Evolutionary conservation across 1,140 invertebrate species (phyloP).

Genomic region (Drosophila paulistorum): DNA sequence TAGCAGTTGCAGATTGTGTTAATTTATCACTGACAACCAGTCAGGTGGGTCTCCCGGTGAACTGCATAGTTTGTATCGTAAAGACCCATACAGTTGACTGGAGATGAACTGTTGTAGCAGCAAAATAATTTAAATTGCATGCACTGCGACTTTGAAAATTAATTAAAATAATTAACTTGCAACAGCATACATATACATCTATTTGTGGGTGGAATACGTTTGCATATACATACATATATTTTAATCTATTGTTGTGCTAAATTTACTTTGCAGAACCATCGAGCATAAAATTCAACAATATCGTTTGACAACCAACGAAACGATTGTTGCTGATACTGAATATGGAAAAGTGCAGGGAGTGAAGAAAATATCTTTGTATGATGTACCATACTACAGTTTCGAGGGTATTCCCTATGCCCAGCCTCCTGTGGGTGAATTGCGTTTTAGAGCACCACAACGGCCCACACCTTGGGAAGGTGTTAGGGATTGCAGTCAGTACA

Average conservation of each 20-base stretch:
- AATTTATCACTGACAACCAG: constrained; percentile 67
- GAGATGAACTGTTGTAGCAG: constrained; percentile 37
- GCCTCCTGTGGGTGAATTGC: constrained; percentile 84
- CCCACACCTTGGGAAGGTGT: constrained; percentile 74
- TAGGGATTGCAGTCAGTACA: constrained; percentile 74
- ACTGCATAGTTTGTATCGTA: constrained; percentile 6
- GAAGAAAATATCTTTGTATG: constrained; percentile 66
- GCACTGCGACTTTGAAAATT: constrained; percentile 56
- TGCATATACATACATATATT: constrained; percentile 17
- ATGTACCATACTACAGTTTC: constrained; percentile 82
- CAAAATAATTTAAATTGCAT: constrained; percentile 70
- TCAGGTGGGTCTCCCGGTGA: constrained; percentile 52
- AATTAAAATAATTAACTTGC: constrained; percentile 61
- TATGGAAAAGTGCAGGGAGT: constrained; percentile 74
- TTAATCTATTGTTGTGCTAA: constrained; percentile 50
- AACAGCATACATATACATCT: neutral
- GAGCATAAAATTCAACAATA: constrained; percentile 77
- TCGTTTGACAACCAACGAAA: constrained; percentile 71
- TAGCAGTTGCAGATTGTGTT: constrained; percentile 38
- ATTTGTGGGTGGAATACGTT: neutral
- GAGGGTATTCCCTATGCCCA: constrained; percentile 86
- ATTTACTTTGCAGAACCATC: constrained; percentile 63
- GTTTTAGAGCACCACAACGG: constrained; percentile 84
- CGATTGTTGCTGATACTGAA: constrained; percentile 66
- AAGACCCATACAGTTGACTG: constrained; percentile 29